These are phyloP conservation scores for Dryocosmus kuriphilus DNA, from an alignment of 2,888 invertebrate species.

Conservation along the genomic window DNA sequence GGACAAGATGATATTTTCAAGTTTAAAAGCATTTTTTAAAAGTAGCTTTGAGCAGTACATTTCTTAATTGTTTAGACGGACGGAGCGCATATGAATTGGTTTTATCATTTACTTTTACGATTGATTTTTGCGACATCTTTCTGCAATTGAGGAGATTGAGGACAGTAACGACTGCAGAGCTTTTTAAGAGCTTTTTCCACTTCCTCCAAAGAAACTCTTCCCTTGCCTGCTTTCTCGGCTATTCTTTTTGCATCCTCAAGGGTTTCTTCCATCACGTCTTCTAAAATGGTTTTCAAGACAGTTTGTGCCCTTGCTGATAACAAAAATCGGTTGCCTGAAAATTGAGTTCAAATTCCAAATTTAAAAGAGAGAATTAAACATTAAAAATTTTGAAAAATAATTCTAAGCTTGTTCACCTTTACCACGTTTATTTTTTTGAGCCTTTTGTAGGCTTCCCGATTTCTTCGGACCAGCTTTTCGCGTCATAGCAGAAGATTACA, in stretches of 20 bases:
- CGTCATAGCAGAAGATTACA: neutral
- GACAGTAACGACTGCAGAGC: slow-evolving; percentile 65
- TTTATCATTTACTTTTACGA: neutral
- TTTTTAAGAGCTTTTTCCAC: slow-evolving; percentile 70
- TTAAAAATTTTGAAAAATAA: neutral
- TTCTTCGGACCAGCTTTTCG: neutral
- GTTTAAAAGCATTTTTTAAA: neutral
- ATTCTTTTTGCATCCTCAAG: slow-evolving; percentile 71
- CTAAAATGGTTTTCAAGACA: slow-evolving; percentile 69
- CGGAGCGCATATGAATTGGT: neutral
- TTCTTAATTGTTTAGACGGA: no score
- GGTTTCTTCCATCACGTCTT: slow-evolving; percentile 73
- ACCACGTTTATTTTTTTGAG: slow-evolving; percentile 45
- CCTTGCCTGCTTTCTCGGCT: slow-evolving; percentile 69
- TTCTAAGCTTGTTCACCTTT: slow-evolving; percentile 52
- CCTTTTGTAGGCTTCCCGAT: neutral
- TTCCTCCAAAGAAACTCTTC: slow-evolving; percentile 67
- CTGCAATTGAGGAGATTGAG: neutral
- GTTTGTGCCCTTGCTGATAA: slow-evolving; percentile 69
- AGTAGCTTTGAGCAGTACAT: neutral
- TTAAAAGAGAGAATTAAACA: neutral
- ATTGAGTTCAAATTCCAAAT: slow-evolving; percentile 53
- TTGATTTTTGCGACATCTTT: neutral
- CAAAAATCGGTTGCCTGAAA: slow-evolving; percentile 64
- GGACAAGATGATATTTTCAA: neutral